phyloP scores from a whole-genome alignment of 2,113 vertebrate genomes.

The Nycticorax nycticorax region DNA sequence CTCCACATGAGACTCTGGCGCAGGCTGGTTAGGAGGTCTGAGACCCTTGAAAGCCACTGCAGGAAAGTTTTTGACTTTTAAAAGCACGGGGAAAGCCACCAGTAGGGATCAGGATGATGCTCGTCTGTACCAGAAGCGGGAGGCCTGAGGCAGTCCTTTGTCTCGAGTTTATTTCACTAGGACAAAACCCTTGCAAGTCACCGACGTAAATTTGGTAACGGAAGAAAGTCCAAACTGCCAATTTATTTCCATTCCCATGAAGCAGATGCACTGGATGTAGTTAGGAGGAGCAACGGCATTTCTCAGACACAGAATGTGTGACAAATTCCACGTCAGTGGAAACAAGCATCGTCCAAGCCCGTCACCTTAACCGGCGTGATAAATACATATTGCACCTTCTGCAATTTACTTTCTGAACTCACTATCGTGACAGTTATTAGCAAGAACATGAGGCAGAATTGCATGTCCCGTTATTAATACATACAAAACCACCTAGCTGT shows the following conservation, averaged over 20 bases:
- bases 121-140: background rate
- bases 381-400: background rate
- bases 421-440: rapidly evolving
- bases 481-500: background rate
- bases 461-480: background rate
- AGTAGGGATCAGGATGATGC: background rate
- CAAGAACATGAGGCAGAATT: background rate
- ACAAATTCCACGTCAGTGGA: background rate
- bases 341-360: background rate
- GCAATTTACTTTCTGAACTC: background rate
- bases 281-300: background rate
- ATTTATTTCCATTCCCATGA: background rate
- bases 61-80: background rate
- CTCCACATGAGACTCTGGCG: background rate
- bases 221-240: background rate
- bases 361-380: background rate
- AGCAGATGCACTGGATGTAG: background rate
- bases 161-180: background rate
- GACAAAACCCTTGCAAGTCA: background rate
- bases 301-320: background rate
- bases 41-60: background rate
- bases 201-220: rapidly evolving
- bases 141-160: background rate
- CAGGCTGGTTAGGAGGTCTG: background rate
- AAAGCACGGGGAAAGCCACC: background rate